phyloP scores from a whole-genome alignment of 1,140 invertebrate species.

The Hesperophylax magnus region DNA sequence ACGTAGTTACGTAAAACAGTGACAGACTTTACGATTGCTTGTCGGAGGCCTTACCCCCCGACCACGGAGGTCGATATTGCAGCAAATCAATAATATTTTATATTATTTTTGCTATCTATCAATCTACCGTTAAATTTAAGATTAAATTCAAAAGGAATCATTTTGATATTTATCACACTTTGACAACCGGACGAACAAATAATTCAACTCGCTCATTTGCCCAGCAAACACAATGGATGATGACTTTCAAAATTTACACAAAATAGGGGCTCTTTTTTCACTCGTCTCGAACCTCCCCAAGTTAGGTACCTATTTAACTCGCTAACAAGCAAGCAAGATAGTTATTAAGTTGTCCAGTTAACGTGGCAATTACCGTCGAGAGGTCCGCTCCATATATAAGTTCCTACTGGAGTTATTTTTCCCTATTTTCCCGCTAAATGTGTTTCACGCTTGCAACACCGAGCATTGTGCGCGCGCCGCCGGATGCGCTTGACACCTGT shows the following conservation, averaged over 20 bases:
- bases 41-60: no score
- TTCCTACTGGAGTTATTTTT: slow-evolving; percentile 22
- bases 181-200: no score
- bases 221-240: not conserved
- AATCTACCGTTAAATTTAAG: no score
- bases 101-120: no score
- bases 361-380: slow-evolving; percentile 54
- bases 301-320: slow-evolving; percentile 13
- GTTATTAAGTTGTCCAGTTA: slow-evolving; percentile 58
- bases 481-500: slow-evolving; percentile 58
- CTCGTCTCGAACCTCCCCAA: not conserved
- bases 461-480: slow-evolving; percentile 46
- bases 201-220: no score
- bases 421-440: slow-evolving; percentile 36
- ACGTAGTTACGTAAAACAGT: no score
- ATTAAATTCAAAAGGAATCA: no score
- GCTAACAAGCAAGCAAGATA: slow-evolving; percentile 47
- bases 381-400: not conserved
- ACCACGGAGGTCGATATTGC: no score
- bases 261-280: not conserved
- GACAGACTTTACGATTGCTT: no score
- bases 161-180: no score
- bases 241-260: slow-evolving; percentile 31
- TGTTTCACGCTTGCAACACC: slow-evolving; percentile 36
- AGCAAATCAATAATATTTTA: no score